Percentiles rank a stretch among this genome's conserved stretches.
Evolutionary conservation across 2,113 vertebrate genomes (phyloP).

Genomic region (Apteryx mantelli): DNA sequence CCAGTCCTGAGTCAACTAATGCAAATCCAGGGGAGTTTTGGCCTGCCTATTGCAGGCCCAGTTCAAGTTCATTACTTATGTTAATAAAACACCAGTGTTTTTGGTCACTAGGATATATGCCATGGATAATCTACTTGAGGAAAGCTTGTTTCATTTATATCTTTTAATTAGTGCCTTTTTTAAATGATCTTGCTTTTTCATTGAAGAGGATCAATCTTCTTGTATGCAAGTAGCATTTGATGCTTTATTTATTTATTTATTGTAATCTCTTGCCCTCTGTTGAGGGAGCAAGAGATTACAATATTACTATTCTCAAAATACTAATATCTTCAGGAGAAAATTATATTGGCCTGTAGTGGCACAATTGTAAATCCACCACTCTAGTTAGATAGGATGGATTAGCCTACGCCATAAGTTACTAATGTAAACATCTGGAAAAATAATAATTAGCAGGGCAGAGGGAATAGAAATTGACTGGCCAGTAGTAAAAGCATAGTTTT

Average conservation of each 20-base stretch:
- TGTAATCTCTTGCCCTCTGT: neutral
- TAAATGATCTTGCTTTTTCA: neutral
- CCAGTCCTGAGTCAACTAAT: neutral
- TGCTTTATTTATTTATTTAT: neutral
- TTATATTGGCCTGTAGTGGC: neutral
- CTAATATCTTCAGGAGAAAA: neutral
- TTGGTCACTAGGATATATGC: neutral
- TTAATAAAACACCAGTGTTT: neutral
- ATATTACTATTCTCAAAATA: neutral
- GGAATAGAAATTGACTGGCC: neutral
- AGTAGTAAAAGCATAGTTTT: neutral
- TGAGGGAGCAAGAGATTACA: neutral
- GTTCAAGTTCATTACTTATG: neutral
- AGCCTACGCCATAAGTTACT: neutral
- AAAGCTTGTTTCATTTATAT: neutral
- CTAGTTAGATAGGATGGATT: neutral
- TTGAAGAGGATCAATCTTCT: neutral
- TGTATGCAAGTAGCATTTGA: neutral
- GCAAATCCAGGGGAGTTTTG: neutral
- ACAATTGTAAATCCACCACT: neutral
- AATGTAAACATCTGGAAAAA: neutral
- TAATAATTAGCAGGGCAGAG: neutral
- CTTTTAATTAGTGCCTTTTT: neutral
- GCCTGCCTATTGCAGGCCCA: neutral
- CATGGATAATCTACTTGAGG: neutral